phyloP scores from a whole-genome alignment of 2,888 invertebrate genomes.

The Entomobrya proxima region DNA sequence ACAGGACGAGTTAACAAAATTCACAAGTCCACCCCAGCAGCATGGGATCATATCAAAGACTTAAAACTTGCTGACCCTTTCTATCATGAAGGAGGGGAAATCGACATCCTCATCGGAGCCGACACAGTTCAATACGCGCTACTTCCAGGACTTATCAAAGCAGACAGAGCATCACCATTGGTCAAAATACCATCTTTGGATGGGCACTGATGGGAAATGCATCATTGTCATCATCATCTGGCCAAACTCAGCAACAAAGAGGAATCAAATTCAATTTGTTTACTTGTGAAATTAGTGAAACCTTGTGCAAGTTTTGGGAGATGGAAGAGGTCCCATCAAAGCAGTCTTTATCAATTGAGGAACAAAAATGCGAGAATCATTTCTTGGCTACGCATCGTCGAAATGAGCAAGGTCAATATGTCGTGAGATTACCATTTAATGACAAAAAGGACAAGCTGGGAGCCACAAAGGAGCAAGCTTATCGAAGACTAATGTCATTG shows the following conservation, averaged over 20 bases:
- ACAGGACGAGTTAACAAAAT: neutral
- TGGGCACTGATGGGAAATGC: constrained; percentile 27
- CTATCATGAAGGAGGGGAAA: neutral
- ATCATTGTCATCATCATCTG: neutral
- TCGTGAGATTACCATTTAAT: constrained; percentile 47
- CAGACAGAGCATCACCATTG: neutral
- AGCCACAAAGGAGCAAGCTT: neutral
- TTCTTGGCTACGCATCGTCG: neutral
- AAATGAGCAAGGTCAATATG: constrained; percentile 3
- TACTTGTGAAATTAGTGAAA: neutral
- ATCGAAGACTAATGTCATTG: constrained; percentile 5
- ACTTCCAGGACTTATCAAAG: neutral
- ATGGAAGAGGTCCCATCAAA: neutral
- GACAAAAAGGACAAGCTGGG: neutral
- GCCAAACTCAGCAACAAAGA: too few relatives aligned
- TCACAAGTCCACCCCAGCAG: too few relatives aligned
- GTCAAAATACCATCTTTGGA: constrained; percentile 27
- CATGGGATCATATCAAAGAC: neutral
- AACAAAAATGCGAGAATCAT: neutral
- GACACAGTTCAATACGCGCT: neutral
- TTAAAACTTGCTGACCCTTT: neutral
- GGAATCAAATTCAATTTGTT: neutral
- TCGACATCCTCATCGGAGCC: constrained; percentile 41
- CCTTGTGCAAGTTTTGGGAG: constrained; percentile 52
- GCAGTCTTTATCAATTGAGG: neutral